Conservation (phyloP, 2,113 vertebrate species). For the Phaethon lepturus region DNA sequence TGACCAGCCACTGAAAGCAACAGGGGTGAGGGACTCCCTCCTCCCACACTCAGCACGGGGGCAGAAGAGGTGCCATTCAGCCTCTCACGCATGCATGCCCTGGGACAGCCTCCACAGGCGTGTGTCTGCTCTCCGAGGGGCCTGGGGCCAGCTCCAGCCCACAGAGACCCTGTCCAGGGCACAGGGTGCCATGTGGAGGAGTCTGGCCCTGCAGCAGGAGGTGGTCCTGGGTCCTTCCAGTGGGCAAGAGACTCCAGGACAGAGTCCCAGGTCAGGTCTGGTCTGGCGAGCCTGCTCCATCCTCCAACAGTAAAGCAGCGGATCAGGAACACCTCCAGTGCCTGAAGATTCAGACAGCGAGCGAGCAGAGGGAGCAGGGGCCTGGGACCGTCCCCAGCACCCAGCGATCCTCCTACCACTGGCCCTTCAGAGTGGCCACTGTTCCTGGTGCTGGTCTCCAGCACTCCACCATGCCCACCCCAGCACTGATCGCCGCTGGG, state of each 20-base stretch:
- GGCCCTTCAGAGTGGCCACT: accelerated
- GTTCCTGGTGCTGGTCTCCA: neutral
- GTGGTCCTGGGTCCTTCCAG: neutral
- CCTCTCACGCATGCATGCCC: neutral
- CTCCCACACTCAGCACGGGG: neutral
- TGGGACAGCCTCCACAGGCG: accelerated
- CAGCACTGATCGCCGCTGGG: neutral
- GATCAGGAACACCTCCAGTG: neutral
- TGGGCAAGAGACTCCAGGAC: neutral
- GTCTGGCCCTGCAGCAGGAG: neutral
- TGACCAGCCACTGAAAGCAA: neutral
- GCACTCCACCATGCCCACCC: neutral
- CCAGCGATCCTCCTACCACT: neutral
- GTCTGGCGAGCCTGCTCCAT: neutral
- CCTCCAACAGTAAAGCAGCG: neutral
- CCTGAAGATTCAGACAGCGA: accelerated
- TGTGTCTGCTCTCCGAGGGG: neutral
- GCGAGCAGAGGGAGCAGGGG: neutral
- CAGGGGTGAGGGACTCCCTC: neutral
- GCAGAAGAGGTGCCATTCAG: neutral
- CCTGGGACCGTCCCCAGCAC: neutral
- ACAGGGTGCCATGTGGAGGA: neutral
- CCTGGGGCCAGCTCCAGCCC: neutral
- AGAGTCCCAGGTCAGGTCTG: neutral
- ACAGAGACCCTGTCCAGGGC: neutral